A percentile compares a stretch with the other conserved stretches of the same genome.
These are phyloP conservation scores for Drosophila nigricruria DNA, from an alignment of 2,888 invertebrate species.

Conservation along the genomic window DNA sequence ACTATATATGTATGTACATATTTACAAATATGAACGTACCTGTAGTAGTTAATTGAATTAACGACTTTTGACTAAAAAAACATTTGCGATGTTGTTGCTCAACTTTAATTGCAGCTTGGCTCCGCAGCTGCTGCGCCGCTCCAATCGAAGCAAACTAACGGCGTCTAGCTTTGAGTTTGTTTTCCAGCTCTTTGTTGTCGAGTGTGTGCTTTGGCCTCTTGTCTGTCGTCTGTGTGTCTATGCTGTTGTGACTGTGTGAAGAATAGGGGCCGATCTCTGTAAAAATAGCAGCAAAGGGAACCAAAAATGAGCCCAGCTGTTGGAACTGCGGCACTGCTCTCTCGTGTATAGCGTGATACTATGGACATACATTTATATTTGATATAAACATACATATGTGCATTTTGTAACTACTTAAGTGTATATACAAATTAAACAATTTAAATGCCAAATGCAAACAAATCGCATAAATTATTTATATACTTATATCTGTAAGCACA, in stretches of 20 bases:
- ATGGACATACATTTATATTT: background rate
- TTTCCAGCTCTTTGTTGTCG: constrained; percentile 8
- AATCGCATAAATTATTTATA: constrained; percentile 20
- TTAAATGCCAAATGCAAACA: constrained; percentile 13
- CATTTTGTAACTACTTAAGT: background rate
- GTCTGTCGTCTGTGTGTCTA: constrained; percentile 20
- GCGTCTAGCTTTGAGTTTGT: constrained; percentile 10
- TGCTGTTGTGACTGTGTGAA: background rate
- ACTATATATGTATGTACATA: background rate
- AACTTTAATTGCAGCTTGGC: constrained; percentile 33
- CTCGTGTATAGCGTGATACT: background rate
- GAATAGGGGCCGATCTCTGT: constrained; percentile 34
- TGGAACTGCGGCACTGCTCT: background rate
- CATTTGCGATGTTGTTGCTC: constrained; percentile 23
- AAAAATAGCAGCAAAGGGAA: constrained; percentile 31
- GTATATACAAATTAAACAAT: constrained; percentile 8
- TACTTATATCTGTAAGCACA: background rate
- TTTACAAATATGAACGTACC: background rate
- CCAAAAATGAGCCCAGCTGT: constrained; percentile 9
- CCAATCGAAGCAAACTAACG: constrained; percentile 15
- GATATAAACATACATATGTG: background rate
- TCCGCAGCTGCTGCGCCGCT: constrained; percentile 1
- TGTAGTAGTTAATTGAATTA: constrained; percentile 33
- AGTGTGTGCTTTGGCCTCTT: constrained; percentile 22
- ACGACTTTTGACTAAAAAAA: constrained; percentile 27